Evolutionary conservation across 2,113 vertebrate species (phyloP), one percentile per base, ranked within the genome.

Genomic region (Heterocephalus glaber): DNA sequence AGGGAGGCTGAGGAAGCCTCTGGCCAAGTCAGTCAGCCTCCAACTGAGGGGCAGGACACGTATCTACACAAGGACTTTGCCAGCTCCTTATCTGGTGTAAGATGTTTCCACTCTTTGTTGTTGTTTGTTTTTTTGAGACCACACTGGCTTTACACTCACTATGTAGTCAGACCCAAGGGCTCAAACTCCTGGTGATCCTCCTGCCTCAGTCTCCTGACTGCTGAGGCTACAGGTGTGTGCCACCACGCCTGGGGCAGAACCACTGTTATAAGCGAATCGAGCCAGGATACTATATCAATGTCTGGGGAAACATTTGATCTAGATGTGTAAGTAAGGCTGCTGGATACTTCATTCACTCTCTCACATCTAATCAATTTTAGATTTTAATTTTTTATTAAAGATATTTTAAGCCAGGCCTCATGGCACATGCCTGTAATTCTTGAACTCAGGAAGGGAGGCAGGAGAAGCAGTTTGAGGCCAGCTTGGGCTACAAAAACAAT

Each of bases 21-120:
- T 5, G 35, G 35, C n/a, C 66, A 7, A 12, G n/a, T 17, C 66
- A 0, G 35, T 20, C 66, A 22, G n/a, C n/a, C 66, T 10, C 35
- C 20, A 17, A 9, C 35, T 2, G 1, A 17, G 35, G 19, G 35
- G 5, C 33, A 2, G 35, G 65, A 16, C 16, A 19, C 14, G 2
- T 16, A 14, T 6, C 35, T n/a, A 5, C 19, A 49, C 5, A 2
- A n/a, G 7, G 19, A 70, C 66, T n/a, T 33, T 70, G 35, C 66
- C 5, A 22, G 66, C 19, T 22, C 35, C 66, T 22, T 3, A 1
- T 38, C 35, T 70, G 35, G 7, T 20, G n/a, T 8, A 4, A 68
- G 66, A 38, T 35, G 66, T 35, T n/a, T 68, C 66, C 7, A 20
- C 66, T 24, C 17, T 19, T 68, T 38, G 66, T 19, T n/a, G 35